A percentile compares a stretch with the other conserved stretches of the same genome.
These are phyloP conservation scores for Cetoscarus ocellatus DNA, from an alignment of 2,797 vertebrate species.

Conservation along the genomic window DNA sequence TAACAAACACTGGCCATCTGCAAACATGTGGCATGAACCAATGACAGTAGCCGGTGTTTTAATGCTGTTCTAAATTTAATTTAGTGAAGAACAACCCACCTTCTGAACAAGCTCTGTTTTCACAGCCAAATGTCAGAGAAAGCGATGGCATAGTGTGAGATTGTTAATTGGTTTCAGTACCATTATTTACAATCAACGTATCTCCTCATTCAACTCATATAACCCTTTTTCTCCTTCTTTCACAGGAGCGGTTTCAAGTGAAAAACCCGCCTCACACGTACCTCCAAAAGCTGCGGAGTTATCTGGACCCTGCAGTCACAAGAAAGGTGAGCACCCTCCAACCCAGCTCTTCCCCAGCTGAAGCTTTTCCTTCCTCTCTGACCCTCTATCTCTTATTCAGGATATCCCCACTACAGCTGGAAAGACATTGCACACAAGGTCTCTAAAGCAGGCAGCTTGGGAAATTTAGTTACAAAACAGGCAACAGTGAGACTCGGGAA, in stretches of 20 bases:
- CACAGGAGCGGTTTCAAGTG: slow-evolving; percentile 97
- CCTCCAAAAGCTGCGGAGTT: slow-evolving; percentile 96
- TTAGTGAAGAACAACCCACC: too few species aligned
- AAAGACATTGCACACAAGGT: slow-evolving; percentile 36
- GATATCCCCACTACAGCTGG: slow-evolving; percentile 67
- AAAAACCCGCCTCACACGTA: slow-evolving; percentile 99
- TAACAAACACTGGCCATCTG: neutral
- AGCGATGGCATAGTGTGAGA: too few species aligned
- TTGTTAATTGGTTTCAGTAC: too few species aligned
- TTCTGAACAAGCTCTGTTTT: too few species aligned
- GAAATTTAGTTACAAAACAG: slow-evolving; percentile 53
- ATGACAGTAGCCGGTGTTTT: too few species aligned
- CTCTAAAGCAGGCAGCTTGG: slow-evolving; percentile 26
- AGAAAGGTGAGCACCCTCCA: slow-evolving; percentile 92
- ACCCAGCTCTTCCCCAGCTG: slow-evolving; percentile 18
- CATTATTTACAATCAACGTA: too few species aligned
- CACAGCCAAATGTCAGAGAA: too few species aligned
- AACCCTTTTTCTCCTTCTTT: slow-evolving; percentile 9
- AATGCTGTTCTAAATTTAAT: too few species aligned
- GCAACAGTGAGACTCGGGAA: slow-evolving; percentile 18
- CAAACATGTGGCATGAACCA: too few species aligned
- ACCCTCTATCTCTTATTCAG: slow-evolving; percentile 58
- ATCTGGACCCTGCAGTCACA: slow-evolving; percentile 97
- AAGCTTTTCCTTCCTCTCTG: slow-evolving; percentile 55
- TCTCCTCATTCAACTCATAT: slow-evolving; percentile 2